phyloP scores from a whole-genome alignment of 2,113 vertebrate genomes.

The Panthera leo region DNA sequence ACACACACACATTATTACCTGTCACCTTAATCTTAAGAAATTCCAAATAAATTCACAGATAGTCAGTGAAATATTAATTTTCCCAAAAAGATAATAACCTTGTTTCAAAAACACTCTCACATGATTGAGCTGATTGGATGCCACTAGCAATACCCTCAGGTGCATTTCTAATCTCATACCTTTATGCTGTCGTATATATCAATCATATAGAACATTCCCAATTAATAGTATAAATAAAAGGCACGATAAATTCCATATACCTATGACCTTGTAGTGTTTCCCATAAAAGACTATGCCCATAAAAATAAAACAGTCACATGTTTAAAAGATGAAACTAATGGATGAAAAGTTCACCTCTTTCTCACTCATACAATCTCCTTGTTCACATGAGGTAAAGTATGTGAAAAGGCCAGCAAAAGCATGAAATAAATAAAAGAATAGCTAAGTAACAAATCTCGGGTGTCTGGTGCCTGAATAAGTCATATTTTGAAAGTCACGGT shows the following conservation, averaged over 20 bases:
- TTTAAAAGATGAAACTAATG: neutral
- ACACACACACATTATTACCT: neutral
- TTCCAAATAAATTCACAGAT: slow-evolving; percentile 48
- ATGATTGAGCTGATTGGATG: neutral
- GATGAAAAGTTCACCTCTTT: neutral
- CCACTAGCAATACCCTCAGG: neutral
- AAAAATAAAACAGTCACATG: neutral
- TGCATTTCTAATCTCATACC: neutral
- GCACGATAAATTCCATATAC: neutral
- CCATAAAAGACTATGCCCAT: neutral
- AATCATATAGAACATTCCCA: neutral
- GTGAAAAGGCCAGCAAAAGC: neutral
- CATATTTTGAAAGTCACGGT: neutral
- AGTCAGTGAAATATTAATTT: slow-evolving; percentile 2
- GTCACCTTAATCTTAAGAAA: slow-evolving; percentile 62
- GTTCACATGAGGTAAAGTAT: neutral
- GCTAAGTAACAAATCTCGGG: neutral
- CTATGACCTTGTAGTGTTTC: neutral
- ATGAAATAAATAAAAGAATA: neutral
- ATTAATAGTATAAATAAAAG: neutral
- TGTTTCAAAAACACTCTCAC: neutral
- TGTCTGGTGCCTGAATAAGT: neutral
- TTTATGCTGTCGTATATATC: neutral
- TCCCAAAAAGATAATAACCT: neutral
- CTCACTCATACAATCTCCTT: neutral